Percentiles rank a stretch among this genome's conserved stretches.
Conservation (phyloP, 2,888 invertebrate species). For the Euproctis similis region DNA sequence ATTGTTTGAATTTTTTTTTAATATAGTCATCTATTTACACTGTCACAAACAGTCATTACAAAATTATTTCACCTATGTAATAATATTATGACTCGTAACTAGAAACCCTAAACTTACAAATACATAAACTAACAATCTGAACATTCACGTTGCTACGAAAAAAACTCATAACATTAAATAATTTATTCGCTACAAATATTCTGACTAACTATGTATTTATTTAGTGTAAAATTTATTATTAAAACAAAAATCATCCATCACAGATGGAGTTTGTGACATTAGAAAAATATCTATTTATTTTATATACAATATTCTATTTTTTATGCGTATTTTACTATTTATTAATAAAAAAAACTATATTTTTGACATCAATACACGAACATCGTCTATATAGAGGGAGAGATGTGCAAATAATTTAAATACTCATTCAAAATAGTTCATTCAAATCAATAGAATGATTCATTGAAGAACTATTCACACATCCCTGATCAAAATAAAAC, state of each 20-base stretch:
- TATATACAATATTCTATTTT: constrained; percentile 28
- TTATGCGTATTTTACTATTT: constrained; percentile 31
- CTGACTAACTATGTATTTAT: constrained; percentile 22
- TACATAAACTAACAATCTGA: too few species aligned
- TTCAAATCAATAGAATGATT: too few species aligned
- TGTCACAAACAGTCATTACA: constrained; percentile 47
- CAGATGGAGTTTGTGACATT: constrained; percentile 45
- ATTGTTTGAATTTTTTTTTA: constrained; percentile 30
- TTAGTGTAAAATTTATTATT: constrained; percentile 25
- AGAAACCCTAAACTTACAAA: constrained; percentile 32
- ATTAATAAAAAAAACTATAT: too few species aligned
- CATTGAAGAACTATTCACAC: too few species aligned
- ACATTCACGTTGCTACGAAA: constrained; percentile 29
- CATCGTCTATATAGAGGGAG: too few species aligned
- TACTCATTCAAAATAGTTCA: too few species aligned
- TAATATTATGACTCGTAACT: constrained; percentile 48
- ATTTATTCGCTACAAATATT: constrained; percentile 37
- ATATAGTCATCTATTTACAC: constrained; percentile 45
- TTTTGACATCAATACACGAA: too few species aligned
- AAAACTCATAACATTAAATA: constrained; percentile 47
- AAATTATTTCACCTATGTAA: constrained; percentile 26
- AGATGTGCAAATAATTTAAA: too few species aligned
- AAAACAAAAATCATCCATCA: constrained; percentile 36
- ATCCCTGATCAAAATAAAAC: too few species aligned
- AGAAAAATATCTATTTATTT: constrained; percentile 41